Evolutionary conservation across 2,888 invertebrate genomes (phyloP), one percentile per base, ranked within the genome.

Genomic region (Drosophila paramelanica): DNA sequence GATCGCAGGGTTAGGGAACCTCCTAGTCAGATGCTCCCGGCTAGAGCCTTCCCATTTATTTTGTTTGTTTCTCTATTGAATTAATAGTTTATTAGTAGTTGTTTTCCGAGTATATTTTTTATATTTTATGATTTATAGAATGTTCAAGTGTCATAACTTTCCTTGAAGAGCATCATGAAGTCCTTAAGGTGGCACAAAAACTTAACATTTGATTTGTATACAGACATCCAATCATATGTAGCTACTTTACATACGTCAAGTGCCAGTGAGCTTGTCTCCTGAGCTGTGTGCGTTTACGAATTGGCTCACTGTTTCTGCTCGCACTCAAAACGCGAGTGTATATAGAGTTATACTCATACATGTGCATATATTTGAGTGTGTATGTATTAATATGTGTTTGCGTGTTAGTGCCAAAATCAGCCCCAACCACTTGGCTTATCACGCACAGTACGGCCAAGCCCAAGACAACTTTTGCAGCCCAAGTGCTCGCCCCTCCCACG

Each of bases 371-470:
- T 33, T 33, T 42, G 8, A 2, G 42, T 3, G 42, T 3, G 25
- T 11, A 11, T 47, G 7, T 20, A 11, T 59, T 20, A 17, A 13
- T 27, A 14, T 50, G 36, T 25, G 27, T 25, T 23, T 31, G 11
- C 27, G 45, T 42, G 64, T 42, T 53, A 49, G 71, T 83, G 73
- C 67, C 69, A 70, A 70, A 76, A 68, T 79, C 82, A 82, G 76
- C 71, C 73, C 73, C 73, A 82, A 60, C 61, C 80, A 81, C 86
- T 88, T 82, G 82, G 81, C 89, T 78, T 88, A 86, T 70, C 77
- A 88, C 87, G 83, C 83, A 79, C 87, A 83, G 68, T 72, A 64
- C 70, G 72, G 52, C 66, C 67, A 72, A 83, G 59, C 60, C 70
- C 67, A 68, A 74, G 73, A 73, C 72, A 73, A 78, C 61, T 81